Evolutionary conservation across 2,797 vertebrate species (phyloP), one percentile per base, ranked within the genome.

Genomic region (Trematomus bernacchii): DNA sequence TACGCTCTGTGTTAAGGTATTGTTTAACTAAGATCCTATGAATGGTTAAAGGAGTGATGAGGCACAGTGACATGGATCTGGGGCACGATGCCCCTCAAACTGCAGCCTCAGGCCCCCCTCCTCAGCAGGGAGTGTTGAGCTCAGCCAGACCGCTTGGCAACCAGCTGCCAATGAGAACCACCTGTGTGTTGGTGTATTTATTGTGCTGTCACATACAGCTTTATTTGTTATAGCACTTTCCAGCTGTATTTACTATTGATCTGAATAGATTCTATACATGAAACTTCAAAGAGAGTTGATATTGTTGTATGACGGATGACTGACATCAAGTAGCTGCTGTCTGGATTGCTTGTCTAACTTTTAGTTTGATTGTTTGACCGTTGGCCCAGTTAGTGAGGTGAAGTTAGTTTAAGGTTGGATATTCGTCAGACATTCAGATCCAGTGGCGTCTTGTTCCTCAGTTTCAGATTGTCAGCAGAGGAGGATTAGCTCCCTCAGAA

Each of bases 11-110:
- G 3, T 55, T 37, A 18, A 62, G n/a, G 58, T 6, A 13, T 30
- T 63, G 16, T 67, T 30, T n/a, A 37, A 50, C 12, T n/a, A 10
- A 59, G 27, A 60, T 77, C 46, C 37, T 42, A n/a, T 68, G 54
- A 44, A 40, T 64, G 46, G 70, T 77, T 37, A 14, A 44, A 66
- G 71, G 63, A 69, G 59, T 59, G 30, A 75, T 47, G 71, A 79
- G 52, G 40, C 64, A 57, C 62, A 50, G 50, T 82, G 76, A 80
- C 80, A 80, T 76, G 16, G 5, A 18, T 71, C 71, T 69, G 74
- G 84, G 87, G 76, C 81, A 87, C 2, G 71, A 58, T 83, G 84
- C 77, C 68, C 86, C 62, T 79, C 61, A 53, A 48, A 48, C 53
- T 66, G 69, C 72, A 61, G 60, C 63, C n/a, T 82, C 52, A 21